Evolutionary conservation across 1,140 invertebrate genomes (phyloP).

Genomic region (Drosophila fuyamai): DNA sequence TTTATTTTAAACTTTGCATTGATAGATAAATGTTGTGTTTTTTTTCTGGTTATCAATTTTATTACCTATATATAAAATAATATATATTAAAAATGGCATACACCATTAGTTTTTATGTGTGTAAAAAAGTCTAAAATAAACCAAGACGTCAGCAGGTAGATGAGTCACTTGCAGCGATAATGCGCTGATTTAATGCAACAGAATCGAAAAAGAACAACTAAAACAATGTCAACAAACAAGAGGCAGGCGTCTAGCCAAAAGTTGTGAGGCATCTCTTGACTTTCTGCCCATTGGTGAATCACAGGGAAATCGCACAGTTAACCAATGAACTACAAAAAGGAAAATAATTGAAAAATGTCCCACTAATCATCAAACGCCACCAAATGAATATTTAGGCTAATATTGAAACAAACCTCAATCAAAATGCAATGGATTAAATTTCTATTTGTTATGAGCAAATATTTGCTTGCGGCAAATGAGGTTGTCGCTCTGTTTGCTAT

Average conservation of each 20-base stretch:
- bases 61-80: not conserved
- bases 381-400: slow-evolving; percentile 20
- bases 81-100: not conserved
- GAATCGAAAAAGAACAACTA: slow-evolving; percentile 21
- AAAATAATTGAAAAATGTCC: slow-evolving; percentile 9
- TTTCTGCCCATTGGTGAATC: slow-evolving; percentile 56
- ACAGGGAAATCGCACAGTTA: slow-evolving; percentile 28
- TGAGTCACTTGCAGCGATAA: slow-evolving; percentile 57
- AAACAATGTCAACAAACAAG: slow-evolving; percentile 77
- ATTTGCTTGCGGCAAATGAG: slow-evolving; percentile 24
- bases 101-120: slow-evolving; percentile 4
- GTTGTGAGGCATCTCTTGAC: slow-evolving; percentile 74
- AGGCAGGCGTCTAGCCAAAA: slow-evolving; percentile 77
- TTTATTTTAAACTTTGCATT: too few species aligned
- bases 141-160: slow-evolving; percentile 48
- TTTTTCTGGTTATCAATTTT: too few species aligned
- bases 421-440: slow-evolving; percentile 16
- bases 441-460: slow-evolving; percentile 12
- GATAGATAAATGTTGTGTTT: too few species aligned
- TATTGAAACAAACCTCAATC: slow-evolving; percentile 22
- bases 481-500: slow-evolving; percentile 27
- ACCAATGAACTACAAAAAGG: slow-evolving; percentile 3
- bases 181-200: slow-evolving; percentile 27
- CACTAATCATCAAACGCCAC: not conserved
- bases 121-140: slow-evolving; percentile 23